Conservation (phyloP, 2,113 vertebrate species). For the Melanerpes aurifrons region DNA sequence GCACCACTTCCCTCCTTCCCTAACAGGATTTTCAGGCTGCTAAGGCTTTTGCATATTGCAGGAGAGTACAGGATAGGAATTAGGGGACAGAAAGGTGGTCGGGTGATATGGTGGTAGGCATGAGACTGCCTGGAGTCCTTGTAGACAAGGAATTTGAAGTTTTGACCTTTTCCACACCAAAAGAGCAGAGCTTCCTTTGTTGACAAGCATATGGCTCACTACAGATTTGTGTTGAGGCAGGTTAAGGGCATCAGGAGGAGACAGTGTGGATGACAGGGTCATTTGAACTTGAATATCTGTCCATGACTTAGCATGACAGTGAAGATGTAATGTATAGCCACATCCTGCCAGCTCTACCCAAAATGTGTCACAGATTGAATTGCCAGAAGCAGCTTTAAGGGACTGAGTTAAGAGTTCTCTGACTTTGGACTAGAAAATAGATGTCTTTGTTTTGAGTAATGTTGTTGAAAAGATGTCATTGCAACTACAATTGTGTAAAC, state of each 20-base stretch:
- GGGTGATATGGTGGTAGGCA: not conserved
- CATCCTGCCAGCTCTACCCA: not conserved
- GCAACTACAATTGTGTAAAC: not conserved
- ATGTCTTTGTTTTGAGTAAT: not conserved
- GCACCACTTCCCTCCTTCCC: not conserved
- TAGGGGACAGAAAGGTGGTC: not conserved
- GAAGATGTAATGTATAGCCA: not conserved
- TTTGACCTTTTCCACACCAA: not conserved
- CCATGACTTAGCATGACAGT: not conserved
- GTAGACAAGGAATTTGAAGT: not conserved
- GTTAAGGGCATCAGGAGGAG: not conserved
- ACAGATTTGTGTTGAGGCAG: rapidly evolving
- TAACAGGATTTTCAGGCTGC: not conserved
- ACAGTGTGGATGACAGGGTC: not conserved
- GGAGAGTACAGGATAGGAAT: not conserved
- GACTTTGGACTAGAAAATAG: not conserved
- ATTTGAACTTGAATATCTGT: not conserved
- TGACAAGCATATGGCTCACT: not conserved
- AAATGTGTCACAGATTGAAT: not conserved
- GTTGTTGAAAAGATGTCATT: not conserved
- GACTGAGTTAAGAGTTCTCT: not conserved
- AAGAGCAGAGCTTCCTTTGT: not conserved
- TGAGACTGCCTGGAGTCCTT: not conserved
- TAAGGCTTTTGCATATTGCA: not conserved
- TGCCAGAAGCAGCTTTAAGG: not conserved